These are phyloP conservation scores for Mobula hypostoma DNA, from an alignment of 2,113 vertebrate species.

Conservation along the genomic window DNA sequence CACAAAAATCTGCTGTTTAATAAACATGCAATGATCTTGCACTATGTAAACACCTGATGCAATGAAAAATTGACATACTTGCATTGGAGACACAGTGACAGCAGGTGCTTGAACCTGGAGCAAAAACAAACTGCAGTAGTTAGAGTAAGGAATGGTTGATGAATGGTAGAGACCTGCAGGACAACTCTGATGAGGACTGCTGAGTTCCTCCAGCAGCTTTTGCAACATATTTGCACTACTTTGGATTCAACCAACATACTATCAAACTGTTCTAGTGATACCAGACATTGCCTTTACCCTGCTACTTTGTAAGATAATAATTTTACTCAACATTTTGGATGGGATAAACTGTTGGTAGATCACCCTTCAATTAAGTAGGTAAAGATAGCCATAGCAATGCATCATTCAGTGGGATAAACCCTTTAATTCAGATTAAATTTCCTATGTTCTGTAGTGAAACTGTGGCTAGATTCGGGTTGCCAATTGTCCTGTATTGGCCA, in stretches of 20 bases:
- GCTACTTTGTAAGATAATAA: slow-evolving; percentile 9
- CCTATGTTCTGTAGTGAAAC: neutral
- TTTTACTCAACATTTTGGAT: neutral
- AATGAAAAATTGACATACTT: neutral
- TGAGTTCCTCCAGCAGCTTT: no score
- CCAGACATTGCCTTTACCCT: slow-evolving; percentile 13
- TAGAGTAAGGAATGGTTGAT: no score
- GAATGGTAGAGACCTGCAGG: no score
- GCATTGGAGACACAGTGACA: no score
- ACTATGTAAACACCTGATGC: neutral
- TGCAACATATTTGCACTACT: neutral
- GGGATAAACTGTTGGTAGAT: no score
- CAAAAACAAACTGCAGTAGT: no score
- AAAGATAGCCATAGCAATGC: neutral
- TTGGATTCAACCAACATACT: neutral
- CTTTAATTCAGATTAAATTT: neutral
- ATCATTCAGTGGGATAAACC: neutral
- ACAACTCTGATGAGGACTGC: no score
- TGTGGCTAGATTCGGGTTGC: neutral
- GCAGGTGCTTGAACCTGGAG: no score
- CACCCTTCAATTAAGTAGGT: neutral
- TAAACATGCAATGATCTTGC: neutral
- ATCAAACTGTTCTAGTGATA: slow-evolving; percentile 14
- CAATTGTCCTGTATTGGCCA: no score
- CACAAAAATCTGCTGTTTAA: neutral